Evolutionary conservation across 64 coral and sea anemone genomes (phyloP), one percentile per base, ranked within the genome.

Genomic region (Dendronephthya gigantea): DNA sequence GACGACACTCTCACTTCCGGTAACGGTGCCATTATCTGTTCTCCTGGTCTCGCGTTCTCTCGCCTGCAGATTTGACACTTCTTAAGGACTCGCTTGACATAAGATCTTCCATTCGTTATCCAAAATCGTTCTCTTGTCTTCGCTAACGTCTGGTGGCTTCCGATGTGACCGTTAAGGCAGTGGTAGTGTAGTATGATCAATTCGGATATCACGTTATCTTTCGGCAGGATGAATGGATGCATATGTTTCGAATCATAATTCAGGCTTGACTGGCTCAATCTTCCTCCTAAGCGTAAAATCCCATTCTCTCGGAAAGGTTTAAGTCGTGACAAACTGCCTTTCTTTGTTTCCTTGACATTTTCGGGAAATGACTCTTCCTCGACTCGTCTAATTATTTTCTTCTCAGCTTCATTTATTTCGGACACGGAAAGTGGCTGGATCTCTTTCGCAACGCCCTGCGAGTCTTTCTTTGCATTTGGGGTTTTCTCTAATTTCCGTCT

Each of bases 151-250:
- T 93, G 88, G 41, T 93, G 39, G 37, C 45, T 88, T 34, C 88
- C 88, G 4, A 87, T 82, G 29, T 88, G 85, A 58, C 88, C 85
- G 62, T 90, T 87, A 32, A 74, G 30, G 4, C 50, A 39, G 47
- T 90, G 88, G 68, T 88, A 88, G 31, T 90, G 85, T 22, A 49
- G 48, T 58, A 93, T 82, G 15, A 93, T 90, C 81, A 90, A 56
- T 40, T 50, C 48, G 35, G 84, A 75, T 23, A 90, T 82, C 7
- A 40, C 50, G 76, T 89, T 48, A 30, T 89, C 82, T 38, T 39
- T 79, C 47, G 87, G 84, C 2, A 93, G 62, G 50, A 87, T 83
- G 38, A 87, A 72, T 15, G 90, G 90, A 23, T 91, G 66, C 12
- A 70, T 9, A 25, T 70, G 52, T 47, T 91, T 91, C 1, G 85